Percentiles rank a stretch among this genome's conserved stretches.
Conservation (phyloP, 2,888 invertebrate species). For the Agelastica alni region DNA sequence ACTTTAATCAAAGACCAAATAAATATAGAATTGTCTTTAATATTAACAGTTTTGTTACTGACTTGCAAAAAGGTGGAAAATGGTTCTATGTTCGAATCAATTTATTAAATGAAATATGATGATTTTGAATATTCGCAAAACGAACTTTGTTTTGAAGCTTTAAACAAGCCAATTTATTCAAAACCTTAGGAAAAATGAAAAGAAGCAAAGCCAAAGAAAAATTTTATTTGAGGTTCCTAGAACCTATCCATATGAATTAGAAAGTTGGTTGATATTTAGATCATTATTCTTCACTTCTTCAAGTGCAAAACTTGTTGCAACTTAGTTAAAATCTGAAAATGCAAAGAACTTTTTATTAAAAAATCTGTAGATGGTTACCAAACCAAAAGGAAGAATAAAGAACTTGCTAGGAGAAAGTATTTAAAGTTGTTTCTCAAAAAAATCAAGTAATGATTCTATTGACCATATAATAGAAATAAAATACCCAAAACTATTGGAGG, state of each 20-base stretch:
- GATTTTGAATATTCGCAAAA: not conserved
- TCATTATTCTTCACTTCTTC: constrained; percentile 8
- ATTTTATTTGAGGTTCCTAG: constrained; percentile 1
- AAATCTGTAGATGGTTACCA: not conserved
- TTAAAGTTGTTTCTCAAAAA: not conserved
- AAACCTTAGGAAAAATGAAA: not conserved
- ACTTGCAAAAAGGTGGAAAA: constrained; percentile 6
- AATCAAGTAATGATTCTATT: not conserved
- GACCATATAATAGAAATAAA: constrained; percentile 7
- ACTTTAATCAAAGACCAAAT: constrained; percentile 10
- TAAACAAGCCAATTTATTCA: not conserved
- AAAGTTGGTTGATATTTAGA: not conserved
- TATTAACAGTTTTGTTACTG: constrained; percentile 6
- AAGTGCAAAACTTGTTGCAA: too few species aligned
- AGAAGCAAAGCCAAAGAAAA: not conserved
- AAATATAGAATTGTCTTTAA: not conserved
- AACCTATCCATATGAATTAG: not conserved
- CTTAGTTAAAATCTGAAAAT: not conserved
- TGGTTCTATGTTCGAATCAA: constrained; percentile 4
- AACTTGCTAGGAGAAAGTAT: not conserved
- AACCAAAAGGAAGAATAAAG: not conserved
- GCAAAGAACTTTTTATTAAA: not conserved
- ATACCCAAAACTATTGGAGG: constrained; percentile 8
- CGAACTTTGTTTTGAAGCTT: not conserved
- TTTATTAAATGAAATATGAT: not conserved